Evolutionary conservation across 2,113 vertebrate genomes (phyloP).

Genomic region (Gallinago undulata): DNA sequence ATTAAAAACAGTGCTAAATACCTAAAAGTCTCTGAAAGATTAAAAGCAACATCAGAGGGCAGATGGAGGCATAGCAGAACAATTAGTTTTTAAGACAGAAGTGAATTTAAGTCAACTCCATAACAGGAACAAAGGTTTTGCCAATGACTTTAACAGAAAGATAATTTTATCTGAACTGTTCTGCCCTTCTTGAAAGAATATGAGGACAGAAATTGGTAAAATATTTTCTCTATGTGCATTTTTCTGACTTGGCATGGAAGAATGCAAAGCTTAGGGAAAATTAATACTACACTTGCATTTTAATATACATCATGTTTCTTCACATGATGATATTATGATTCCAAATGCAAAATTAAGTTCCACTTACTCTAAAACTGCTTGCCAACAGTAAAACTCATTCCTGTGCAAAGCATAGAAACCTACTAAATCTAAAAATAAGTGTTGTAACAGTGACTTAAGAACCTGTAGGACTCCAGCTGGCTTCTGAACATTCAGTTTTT

Average conservation of each 20-base stretch:
- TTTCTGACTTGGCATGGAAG: not conserved
- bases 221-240: not conserved
- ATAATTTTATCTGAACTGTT: not conserved
- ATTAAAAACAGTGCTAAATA: not conserved
- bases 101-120: not conserved
- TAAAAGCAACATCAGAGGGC: not conserved
- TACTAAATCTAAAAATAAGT: not conserved
- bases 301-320: not conserved
- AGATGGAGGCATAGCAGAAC: not conserved
- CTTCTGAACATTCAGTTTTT: not conserved
- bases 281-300: not conserved
- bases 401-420: not conserved
- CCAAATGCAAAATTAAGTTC: not conserved
- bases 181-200: not conserved
- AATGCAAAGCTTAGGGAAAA: not conserved
- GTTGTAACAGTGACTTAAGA: not conserved
- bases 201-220: not conserved
- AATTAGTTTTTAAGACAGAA: not conserved
- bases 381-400: not conserved
- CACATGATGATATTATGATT: not conserved
- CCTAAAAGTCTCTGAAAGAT: not conserved
- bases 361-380: not conserved
- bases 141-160: not conserved
- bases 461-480: not conserved
- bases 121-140: not conserved